Evolutionary conservation across 2,888 invertebrate species (phyloP).

Genomic region (Campopleginae sp.): DNA sequence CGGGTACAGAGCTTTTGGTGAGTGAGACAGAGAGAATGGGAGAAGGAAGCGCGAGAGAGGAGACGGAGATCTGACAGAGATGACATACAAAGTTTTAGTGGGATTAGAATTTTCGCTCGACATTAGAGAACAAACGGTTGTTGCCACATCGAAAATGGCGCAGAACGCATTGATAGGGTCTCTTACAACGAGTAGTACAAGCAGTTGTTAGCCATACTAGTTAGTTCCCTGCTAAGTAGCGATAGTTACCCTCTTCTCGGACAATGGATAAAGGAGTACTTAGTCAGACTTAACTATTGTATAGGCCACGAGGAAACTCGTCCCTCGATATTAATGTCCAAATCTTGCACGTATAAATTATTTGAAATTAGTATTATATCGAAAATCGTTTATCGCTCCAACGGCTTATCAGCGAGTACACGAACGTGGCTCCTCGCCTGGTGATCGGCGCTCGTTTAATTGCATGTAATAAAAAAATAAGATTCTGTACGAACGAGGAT

Average conservation of each 20-base stretch:
- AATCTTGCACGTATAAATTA: constrained; percentile 26
- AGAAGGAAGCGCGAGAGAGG: background rate
- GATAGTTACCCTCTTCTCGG: constrained; percentile 61
- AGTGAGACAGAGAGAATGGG: background rate
- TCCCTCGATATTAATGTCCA: constrained; percentile 39
- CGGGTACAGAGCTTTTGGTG: background rate
- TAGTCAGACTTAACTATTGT: constrained; percentile 51
- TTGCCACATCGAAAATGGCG: constrained; percentile 52
- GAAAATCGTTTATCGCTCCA: constrained; percentile 59
- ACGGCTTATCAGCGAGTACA: constrained; percentile 58
- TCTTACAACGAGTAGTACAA: constrained; percentile 41
- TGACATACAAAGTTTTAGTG: constrained; percentile 69
- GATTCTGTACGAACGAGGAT: background rate
- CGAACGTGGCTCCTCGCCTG: no score
- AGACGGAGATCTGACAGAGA: constrained; percentile 28
- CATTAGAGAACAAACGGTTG: constrained; percentile 66
- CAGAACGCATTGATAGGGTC: constrained; percentile 60
- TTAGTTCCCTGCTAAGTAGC: constrained; percentile 65
- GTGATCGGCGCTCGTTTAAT: no score
- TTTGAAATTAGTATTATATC: background rate
- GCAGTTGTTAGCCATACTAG: constrained; percentile 28
- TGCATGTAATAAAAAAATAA: no score
- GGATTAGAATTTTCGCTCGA: constrained; percentile 72
- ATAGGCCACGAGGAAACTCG: constrained; percentile 8
- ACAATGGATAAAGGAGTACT: constrained; percentile 59